These are phyloP conservation scores for Phortica variegata DNA, from an alignment of 1,140 invertebrate genomes.

Conservation along the genomic window DNA sequence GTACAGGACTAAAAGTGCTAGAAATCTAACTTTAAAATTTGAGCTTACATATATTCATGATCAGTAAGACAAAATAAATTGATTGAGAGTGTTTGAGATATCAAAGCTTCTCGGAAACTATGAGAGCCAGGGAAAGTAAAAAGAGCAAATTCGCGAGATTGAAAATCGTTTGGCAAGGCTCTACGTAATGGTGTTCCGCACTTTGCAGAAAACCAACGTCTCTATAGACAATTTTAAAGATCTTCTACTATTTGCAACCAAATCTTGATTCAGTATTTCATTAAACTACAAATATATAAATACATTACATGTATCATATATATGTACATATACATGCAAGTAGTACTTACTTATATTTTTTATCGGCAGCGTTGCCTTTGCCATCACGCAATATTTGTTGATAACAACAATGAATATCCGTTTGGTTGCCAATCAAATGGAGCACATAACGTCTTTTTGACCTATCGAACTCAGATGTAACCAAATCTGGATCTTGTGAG, in stretches of 20 bases:
- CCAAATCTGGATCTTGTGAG: slow-evolving; percentile 57
- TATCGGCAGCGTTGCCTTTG: slow-evolving; percentile 43
- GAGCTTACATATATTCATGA: slow-evolving; percentile 34
- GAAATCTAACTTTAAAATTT: slow-evolving; percentile 55
- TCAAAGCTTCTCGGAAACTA: slow-evolving; percentile 5
- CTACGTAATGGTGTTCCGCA: neutral
- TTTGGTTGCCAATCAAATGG: slow-evolving; percentile 32
- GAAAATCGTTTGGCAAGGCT: neutral
- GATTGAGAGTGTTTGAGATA: neutral
- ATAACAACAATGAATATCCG: slow-evolving; percentile 60
- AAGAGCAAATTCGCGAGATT: neutral
- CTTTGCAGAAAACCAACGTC: no score
- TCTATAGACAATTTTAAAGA: neutral
- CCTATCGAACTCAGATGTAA: slow-evolving; percentile 47
- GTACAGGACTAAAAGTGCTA: slow-evolving; percentile 11
- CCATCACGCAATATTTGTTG: slow-evolving; percentile 56
- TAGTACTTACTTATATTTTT: slow-evolving; percentile 57
- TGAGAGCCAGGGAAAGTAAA: neutral
- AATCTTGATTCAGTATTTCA: neutral
- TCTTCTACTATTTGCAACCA: neutral
- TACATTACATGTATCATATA: neutral
- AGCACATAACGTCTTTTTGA: slow-evolving; percentile 22
- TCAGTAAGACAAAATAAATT: slow-evolving; percentile 28
- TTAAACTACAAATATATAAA: no score
- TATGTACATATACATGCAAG: no score